Base-by-base conservation (phyloP, 2,888 invertebrate genomes). In the Linnaemya vulpina region DNA sequence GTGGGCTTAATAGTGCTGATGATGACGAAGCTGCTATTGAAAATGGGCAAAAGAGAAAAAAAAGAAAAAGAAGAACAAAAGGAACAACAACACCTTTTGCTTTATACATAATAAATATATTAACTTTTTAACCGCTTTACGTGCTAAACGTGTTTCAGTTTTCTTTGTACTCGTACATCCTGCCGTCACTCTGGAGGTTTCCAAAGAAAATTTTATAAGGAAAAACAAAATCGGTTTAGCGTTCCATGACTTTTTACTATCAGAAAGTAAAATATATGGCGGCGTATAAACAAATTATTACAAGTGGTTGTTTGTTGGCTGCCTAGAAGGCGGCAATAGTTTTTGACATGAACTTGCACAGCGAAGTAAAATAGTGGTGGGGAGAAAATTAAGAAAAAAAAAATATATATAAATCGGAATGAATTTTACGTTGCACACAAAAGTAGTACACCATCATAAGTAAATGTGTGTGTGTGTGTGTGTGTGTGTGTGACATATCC, bases 41-140 rank as follows among this genome's bases (percentile, higher is more conserved):
- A 62, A n/a, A n/a, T 20, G 25, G n/a, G n/a, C n/a, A n/a, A n/a
- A n/a, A n/a, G n/a, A n/a, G n/a, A n/a, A n/a, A n/a, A n/a, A n/a
- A n/a, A n/a, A n/a, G n/a, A n/a, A n/a, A n/a, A n/a, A 46, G 11
- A 40, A 11, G 30, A 11, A 20, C n/a, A n/a, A 55, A 43, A 43
- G 10, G 43, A n/a, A 8, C 43, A 55, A 53, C 43, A 67, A 49
- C 51, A 80, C 67, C 65, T 80, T 74, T 74, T 70, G 74, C 74
- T 53, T 74, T 2, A 40, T 67, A 67, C 58, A 55, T 35, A 74
- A 73, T 51, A 81, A 81, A 75, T 53, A 63, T 75, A 63, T 75
- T 81, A 75, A 75, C 53, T 81, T 75, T 70, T 75, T 80, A 49
- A 55, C 60, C 40, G 17, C 40, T 62, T 79, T 79, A 76, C 75